Base-by-base conservation (phyloP, 2,888 invertebrate genomes). In the Agrochola lota region DNA sequence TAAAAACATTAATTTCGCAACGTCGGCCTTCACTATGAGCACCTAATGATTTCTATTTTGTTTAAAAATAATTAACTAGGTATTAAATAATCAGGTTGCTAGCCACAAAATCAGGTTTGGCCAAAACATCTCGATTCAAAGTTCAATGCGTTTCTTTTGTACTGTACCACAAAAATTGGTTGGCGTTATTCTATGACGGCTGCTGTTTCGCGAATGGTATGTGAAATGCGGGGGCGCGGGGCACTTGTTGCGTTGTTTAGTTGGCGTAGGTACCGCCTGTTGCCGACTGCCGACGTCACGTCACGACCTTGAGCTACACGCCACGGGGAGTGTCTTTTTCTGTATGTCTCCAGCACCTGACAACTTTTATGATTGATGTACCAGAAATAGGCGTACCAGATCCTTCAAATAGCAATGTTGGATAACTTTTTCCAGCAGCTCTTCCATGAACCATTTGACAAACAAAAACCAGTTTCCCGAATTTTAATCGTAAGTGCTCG, bases 161-260 rank as follows among this genome's bases (percentile, higher is more conserved):
- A 77, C 62, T 43, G 26, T 49, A 77, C 62, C 62, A 49, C 70
- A 78, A 86, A 80, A 63, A 75, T 77, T 89, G 82, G 75, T 85
- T 86, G 77, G 81, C 72, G 77, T 78, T 81, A 76, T 80, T 84
- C 81, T 87, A 84, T 88, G 90, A 91, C 91, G 92, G 92, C 92
- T 93, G 93, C 90, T 92, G 92, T 93, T 94, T 92, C 83, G 92
- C 93, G 90, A 93, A 91, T 93, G 92, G 93, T 91, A 92, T 93
- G 93, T 90, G 91, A 91, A 87, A 90, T 88, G 93, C 91, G 94
- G 92, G 93, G 93, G 94, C 93, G 94, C 92, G 93, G 91, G 91
- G 95, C 96, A 96, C 96, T 95, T 96, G 95, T 96, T 96, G 96
- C 95, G 95, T 94, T 95, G 95, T 95, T 96, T 95, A 93, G 95